Evolutionary conservation across 2,113 vertebrate genomes (phyloP).

Genomic region (Cervus canadensis): DNA sequence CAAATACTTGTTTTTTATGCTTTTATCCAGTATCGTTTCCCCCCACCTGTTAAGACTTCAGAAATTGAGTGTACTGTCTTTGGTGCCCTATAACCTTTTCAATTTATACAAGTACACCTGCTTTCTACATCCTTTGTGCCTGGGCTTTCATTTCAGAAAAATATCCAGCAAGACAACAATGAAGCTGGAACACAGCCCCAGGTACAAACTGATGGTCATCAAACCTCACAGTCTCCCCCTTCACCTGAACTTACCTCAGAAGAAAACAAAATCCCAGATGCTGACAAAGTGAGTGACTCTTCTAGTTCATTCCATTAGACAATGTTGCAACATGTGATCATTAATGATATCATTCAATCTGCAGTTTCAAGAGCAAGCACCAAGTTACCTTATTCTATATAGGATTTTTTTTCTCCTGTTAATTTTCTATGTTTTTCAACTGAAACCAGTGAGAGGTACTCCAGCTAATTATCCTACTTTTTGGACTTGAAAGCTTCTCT

Average conservation of each 20-base stretch:
- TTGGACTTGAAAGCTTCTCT: conserved; percentile 20
- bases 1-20: conserved; percentile 42
- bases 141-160: conserved; percentile 89
- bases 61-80: conserved; percentile 57
- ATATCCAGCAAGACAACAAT: conserved; percentile 85
- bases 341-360: conserved; percentile 45
- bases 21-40: conserved; percentile 28
- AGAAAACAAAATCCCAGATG: conserved; percentile 85
- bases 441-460: conserved; percentile 25
- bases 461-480: neutral
- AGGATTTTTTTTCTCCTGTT: neutral
- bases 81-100: conserved; percentile 68
- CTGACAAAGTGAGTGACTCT: conserved; percentile 87
- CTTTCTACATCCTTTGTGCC: conserved; percentile 88
- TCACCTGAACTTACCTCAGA: conserved; percentile 85
- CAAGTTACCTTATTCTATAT: neutral
- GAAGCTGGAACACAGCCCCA: conserved; percentile 87
- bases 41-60: conserved; percentile 32
- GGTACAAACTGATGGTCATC: conserved; percentile 88
- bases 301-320: conserved; percentile 75
- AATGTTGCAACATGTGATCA: conserved; percentile 62
- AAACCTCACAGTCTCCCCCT: conserved; percentile 83
- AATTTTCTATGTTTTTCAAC: neutral
- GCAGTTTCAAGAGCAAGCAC: conserved; percentile 42
- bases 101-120: conserved; percentile 75